phyloP scores from a whole-genome alignment of 2,888 invertebrate species.

The Xanthia icteritia region DNA sequence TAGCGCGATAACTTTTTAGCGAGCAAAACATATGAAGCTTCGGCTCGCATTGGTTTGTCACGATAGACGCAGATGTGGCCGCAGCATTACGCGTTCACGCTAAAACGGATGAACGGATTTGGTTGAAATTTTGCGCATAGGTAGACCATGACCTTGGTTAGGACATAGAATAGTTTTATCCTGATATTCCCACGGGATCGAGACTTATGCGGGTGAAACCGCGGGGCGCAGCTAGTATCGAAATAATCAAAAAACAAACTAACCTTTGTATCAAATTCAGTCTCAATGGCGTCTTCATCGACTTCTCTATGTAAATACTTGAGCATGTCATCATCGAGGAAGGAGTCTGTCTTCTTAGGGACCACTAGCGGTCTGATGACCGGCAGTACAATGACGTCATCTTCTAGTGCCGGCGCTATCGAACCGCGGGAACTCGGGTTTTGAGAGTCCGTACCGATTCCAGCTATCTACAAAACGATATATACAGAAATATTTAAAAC shows the following conservation, averaged over 20 bases:
- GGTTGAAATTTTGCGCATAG: no score
- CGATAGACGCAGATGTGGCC: no score
- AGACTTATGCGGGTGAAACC: no score
- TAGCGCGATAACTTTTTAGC: no score
- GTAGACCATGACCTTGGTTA: no score
- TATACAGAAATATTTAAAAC: not conserved
- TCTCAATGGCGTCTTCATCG: constrained; percentile 92
- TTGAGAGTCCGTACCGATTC: constrained; percentile 92
- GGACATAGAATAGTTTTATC: no score
- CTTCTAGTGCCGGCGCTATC: constrained; percentile 87
- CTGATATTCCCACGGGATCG: no score
- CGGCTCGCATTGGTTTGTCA: no score
- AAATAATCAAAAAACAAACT: not conserved
- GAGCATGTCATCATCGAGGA: constrained; percentile 91
- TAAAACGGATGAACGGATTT: no score
- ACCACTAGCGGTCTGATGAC: constrained; percentile 73
- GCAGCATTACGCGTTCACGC: no score
- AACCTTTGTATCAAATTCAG: constrained; percentile 93
- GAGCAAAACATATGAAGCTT: no score
- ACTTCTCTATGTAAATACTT: constrained; percentile 92
- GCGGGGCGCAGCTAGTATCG: no score
- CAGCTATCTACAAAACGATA: constrained; percentile 84
- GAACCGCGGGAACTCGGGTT: constrained; percentile 93
- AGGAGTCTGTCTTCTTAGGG: constrained; percentile 81
- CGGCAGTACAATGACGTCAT: constrained; percentile 77